Evolutionary conservation across 1,140 invertebrate species (phyloP).

Genomic region (Druon quercuslanigerum): DNA sequence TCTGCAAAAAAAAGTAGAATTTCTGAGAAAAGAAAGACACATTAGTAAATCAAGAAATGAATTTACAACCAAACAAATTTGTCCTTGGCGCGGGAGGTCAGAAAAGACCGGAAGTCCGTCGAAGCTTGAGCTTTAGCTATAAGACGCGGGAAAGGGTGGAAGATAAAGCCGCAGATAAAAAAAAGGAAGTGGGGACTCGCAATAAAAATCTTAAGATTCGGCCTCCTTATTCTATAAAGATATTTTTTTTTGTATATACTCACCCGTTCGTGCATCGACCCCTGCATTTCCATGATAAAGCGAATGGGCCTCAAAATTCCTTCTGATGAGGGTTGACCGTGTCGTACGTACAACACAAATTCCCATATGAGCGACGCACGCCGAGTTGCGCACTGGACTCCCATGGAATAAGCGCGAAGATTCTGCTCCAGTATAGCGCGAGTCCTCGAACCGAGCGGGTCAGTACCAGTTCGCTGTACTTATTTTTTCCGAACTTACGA

Average conservation of each 20-base stretch:
- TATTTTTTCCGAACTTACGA: neutral
- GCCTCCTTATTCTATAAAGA: constrained; percentile 45
- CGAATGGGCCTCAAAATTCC: constrained; percentile 12
- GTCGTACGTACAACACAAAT: constrained; percentile 24
- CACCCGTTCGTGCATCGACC: constrained; percentile 12
- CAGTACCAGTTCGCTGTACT: constrained; percentile 32
- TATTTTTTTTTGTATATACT: neutral
- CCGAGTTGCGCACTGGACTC: constrained; percentile 63
- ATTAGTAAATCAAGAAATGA: too few relatives aligned
- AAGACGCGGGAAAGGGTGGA: neutral
- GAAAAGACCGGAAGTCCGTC: constrained; percentile 25
- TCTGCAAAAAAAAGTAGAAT: too few relatives aligned
- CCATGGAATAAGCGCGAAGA: constrained; percentile 67
- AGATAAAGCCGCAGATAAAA: constrained; percentile 10
- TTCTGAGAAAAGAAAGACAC: too few relatives aligned
- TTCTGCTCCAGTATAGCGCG: constrained; percentile 72
- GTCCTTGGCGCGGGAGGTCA: too few relatives aligned
- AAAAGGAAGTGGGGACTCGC: constrained; percentile 28
- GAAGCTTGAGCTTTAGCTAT: neutral
- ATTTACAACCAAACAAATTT: too few relatives aligned
- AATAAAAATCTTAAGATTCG: constrained; percentile 48
- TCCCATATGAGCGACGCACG: constrained; percentile 45
- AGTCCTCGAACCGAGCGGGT: constrained; percentile 69
- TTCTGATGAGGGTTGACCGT: constrained; percentile 21
- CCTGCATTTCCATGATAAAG: constrained; percentile 53